phyloP scores from a whole-genome alignment of 2,797 vertebrate species.

The Chelon auratus region DNA sequence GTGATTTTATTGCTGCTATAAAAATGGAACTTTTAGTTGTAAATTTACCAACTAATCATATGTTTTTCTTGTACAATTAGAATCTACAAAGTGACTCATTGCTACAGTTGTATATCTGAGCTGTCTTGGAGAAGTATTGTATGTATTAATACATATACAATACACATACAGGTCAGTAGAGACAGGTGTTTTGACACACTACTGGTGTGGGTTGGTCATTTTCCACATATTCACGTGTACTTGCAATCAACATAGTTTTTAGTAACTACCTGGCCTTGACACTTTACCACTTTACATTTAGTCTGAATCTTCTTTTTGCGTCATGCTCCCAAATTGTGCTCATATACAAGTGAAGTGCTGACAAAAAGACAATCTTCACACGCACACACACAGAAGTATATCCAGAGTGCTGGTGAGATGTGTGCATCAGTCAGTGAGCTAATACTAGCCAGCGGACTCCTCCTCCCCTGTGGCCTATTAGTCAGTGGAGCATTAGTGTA shows the following conservation, averaged over 20 bases:
- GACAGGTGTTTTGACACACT: too few species aligned
- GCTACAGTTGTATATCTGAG: background rate
- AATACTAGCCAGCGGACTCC: constrained; percentile 59
- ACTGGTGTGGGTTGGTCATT: too few species aligned
- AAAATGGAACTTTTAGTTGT: background rate
- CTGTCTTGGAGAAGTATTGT: too few species aligned
- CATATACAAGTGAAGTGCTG: background rate
- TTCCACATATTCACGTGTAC: too few species aligned
- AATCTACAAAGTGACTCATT: background rate
- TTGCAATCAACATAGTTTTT: too few species aligned
- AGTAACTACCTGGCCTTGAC: too few species aligned
- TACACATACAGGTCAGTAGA: too few species aligned
- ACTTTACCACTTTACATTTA: too few species aligned
- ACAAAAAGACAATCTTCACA: constrained; percentile 9
- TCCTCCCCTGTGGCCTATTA: constrained; percentile 79
- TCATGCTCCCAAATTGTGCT: background rate
- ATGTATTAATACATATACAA: too few species aligned
- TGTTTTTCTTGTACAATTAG: background rate
- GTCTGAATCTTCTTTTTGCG: background rate
- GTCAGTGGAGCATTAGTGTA: constrained; percentile 79
- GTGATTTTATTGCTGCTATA: background rate
- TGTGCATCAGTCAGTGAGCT: constrained; percentile 58
- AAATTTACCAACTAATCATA: background rate
- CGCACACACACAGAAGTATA: constrained; percentile 15
- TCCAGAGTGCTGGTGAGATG: constrained; percentile 37